Evolutionary conservation across 2,888 invertebrate species (phyloP).

Genomic region (Ashinkailepas kermadecensis): DNA sequence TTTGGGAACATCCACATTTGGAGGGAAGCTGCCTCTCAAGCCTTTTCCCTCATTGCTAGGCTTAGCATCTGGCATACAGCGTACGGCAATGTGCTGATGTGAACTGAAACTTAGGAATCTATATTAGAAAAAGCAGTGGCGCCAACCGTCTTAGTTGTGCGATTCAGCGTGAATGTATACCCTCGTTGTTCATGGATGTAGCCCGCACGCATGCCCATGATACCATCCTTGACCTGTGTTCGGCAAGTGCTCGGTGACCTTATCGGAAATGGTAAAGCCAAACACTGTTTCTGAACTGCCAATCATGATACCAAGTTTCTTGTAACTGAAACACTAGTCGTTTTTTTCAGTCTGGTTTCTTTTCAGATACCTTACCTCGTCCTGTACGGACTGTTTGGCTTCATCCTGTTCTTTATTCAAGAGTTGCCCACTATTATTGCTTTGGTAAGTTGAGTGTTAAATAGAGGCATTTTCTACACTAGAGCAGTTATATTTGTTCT

Average conservation of each 20-base stretch:
- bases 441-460: not conserved
- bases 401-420: not conserved
- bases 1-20: too few species aligned
- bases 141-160: too few species aligned
- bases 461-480: too few species aligned
- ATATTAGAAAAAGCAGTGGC: too few species aligned
- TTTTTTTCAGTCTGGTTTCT: not conserved
- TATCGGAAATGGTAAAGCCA: not conserved
- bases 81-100: too few species aligned
- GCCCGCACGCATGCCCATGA: not conserved
- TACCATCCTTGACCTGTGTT: not conserved
- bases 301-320: not conserved
- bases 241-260: not conserved
- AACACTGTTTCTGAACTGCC: not conserved
- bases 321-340: not conserved
- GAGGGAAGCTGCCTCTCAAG: too few species aligned
- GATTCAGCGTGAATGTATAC: not conserved
- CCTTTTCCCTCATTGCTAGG: too few species aligned
- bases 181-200: not conserved
- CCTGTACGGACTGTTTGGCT: not conserved
- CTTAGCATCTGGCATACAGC: too few species aligned
- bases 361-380: constrained; percentile 3
- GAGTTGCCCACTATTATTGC: constrained; percentile 8
- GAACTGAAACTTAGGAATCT: too few species aligned
- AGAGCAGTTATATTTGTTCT: too few species aligned